phyloP scores from a whole-genome alignment of 2,113 vertebrate species.

The Cyprinodon variegatus region DNA sequence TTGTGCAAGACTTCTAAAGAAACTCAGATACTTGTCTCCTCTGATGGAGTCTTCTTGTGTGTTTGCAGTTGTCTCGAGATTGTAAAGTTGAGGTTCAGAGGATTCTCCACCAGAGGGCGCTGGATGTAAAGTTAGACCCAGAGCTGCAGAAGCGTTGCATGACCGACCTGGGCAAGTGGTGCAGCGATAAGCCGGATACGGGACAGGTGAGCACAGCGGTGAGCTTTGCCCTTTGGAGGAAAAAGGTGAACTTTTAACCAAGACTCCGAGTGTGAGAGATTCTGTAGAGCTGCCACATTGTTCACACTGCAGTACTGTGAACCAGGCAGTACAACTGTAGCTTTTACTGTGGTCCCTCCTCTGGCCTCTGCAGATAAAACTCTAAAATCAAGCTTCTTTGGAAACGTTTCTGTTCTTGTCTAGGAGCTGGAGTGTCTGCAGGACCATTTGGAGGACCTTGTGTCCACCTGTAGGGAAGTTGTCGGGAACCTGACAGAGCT shows the following conservation, averaged over 20 bases:
- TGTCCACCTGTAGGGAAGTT: constrained; percentile 88
- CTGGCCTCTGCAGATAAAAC: no score
- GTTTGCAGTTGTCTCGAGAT: constrained; percentile 89
- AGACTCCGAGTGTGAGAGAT: no score
- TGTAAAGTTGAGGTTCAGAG: constrained; percentile 95
- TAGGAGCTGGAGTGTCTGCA: constrained; percentile 96
- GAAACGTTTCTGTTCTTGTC: neutral
- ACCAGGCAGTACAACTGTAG: no score
- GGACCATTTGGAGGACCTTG: constrained; percentile 94
- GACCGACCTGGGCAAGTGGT: constrained; percentile 96
- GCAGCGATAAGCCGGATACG: constrained; percentile 92
- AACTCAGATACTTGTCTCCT: neutral
- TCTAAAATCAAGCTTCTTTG: neutral
- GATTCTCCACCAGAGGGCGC: constrained; percentile 94
- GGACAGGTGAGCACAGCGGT: constrained; percentile 76
- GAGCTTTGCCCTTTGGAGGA: no score
- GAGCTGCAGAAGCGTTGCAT: constrained; percentile 94
- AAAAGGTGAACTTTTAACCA: no score
- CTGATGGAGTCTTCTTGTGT: neutral
- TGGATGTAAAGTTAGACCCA: constrained; percentile 96
- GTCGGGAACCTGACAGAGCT: constrained; percentile 95
- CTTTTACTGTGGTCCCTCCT: no score
- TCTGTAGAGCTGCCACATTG: no score
- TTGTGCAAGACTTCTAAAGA: neutral
- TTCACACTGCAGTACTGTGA: neutral